phyloP scores from a whole-genome alignment of 2,888 invertebrate species.

The Agrochola litura region DNA sequence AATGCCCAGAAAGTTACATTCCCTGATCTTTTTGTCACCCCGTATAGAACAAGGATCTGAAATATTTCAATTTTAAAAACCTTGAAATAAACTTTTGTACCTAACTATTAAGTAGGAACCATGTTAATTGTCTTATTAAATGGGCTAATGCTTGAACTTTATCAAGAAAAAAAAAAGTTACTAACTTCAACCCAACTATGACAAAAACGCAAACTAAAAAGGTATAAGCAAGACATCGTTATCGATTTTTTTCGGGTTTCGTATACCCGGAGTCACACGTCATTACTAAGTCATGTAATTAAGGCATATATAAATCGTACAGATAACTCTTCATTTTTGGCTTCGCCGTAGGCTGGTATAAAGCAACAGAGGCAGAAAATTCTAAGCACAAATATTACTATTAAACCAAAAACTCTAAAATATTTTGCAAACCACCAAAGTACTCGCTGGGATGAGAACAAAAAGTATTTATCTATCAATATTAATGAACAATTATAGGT shows the following conservation, averaged over 20 bases:
- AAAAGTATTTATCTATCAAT: constrained; percentile 65
- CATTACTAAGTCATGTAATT: neutral
- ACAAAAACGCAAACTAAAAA: neutral
- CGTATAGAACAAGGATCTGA: too few relatives aligned
- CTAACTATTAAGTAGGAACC: too few relatives aligned
- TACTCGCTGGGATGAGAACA: constrained; percentile 54
- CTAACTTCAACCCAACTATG: neutral
- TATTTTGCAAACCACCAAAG: constrained; percentile 28
- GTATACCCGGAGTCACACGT: neutral
- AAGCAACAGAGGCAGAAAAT: neutral
- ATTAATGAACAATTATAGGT: constrained; percentile 68
- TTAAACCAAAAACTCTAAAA: constrained; percentile 6
- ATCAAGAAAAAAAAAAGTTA: neutral
- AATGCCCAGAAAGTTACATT: neutral
- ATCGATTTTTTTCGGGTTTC: neutral
- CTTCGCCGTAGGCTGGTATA: too few relatives aligned
- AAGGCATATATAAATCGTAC: neutral
- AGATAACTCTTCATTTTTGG: neutral
- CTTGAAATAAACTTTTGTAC: too few relatives aligned
- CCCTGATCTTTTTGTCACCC: rapidly evolving
- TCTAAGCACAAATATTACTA: neutral
- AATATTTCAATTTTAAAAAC: neutral
- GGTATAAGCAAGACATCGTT: neutral
- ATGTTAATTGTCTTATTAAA: too few relatives aligned
- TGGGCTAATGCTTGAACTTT: neutral